Evolutionary conservation across 2,888 invertebrate genomes (phyloP).

Genomic region (Choristoneura rosaceana): DNA sequence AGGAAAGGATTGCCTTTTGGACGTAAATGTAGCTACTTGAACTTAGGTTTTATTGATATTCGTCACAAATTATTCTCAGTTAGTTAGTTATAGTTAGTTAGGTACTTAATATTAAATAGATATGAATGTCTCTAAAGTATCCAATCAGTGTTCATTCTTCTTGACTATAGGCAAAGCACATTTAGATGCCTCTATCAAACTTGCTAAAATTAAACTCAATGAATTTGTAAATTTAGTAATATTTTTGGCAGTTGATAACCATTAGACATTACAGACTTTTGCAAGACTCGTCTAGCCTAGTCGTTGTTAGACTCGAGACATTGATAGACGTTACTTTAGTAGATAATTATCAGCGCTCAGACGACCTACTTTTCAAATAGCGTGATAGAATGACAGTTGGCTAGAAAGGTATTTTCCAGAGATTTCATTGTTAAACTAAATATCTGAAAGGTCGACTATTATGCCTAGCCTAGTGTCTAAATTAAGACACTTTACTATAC

Average conservation of each 20-base stretch:
- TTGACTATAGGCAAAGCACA: too few species aligned
- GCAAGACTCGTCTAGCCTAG: neutral
- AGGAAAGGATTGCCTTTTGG: too few species aligned
- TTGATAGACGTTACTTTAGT: neutral
- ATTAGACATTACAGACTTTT: neutral
- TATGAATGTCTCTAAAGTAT: too few species aligned
- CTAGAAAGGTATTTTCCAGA: neutral
- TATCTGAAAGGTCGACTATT: too few species aligned
- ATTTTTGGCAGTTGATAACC: neutral
- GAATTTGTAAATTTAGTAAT: neutral
- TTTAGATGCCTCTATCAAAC: too few species aligned
- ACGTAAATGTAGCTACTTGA: too few species aligned
- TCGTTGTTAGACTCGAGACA: neutral
- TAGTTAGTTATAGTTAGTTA: too few species aligned
- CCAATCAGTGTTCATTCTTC: too few species aligned
- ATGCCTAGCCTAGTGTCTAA: neutral
- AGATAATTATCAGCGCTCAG: neutral
- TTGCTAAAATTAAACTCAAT: too few species aligned
- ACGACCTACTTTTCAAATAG: conserved; percentile 1
- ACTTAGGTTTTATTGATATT: too few species aligned
- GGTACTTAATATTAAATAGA: too few species aligned
- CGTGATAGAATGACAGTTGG: neutral
- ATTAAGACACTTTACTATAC: neutral
- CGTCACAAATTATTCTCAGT: too few species aligned
- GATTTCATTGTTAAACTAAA: neutral